Evolutionary conservation across 2,888 invertebrate species (phyloP), one percentile per base, ranked within the genome.

Genomic region (Cephus sareptanus): DNA sequence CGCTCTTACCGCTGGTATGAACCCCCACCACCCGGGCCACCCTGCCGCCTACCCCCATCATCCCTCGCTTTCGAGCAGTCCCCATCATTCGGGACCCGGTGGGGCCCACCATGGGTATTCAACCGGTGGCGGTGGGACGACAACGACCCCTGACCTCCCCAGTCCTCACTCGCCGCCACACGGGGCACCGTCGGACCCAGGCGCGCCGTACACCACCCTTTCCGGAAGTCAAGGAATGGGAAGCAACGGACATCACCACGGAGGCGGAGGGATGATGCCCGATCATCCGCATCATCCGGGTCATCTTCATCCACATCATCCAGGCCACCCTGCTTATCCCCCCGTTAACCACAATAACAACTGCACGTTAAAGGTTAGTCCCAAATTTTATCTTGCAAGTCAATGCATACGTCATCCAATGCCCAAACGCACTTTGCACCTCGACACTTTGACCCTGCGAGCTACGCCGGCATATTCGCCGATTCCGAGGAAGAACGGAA

Each of bases 1-100:
- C 94, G 95, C 96, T 93, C 92, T 94, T 92, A 94, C 95, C 93
- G 94, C 95, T 93, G 96, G 96, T 93, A 97, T 97, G 97, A 97
- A 97, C 95, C 96, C 96, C 93, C 96, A 96, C 93, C 96, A 96
- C 94, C 96, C 89, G 88, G 89, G 89, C 84, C 90, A 90, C 83
- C 87, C 89, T 77, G 87, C 89, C 83, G 87, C 87, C 92, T 95
- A 94, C 91, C 93, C 92, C 85, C 91, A 91, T 87, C 91, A 91
- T 83, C 89, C 93, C 92, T 88, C 92, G 91, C 83, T 92, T 89
- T 87, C 93, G 91, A 89, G 92, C 90, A 85, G 93, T 92, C 90
- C 91, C 79, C 90, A 91, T 87, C 91, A 92, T 81, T 91, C 92
- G 76, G 86, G 89, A 79, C 87, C 90, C 77, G 89, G 90, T 81